Evolutionary conservation across 2,797 vertebrate species (phyloP).

Genomic region (Squalus acanthias): DNA sequence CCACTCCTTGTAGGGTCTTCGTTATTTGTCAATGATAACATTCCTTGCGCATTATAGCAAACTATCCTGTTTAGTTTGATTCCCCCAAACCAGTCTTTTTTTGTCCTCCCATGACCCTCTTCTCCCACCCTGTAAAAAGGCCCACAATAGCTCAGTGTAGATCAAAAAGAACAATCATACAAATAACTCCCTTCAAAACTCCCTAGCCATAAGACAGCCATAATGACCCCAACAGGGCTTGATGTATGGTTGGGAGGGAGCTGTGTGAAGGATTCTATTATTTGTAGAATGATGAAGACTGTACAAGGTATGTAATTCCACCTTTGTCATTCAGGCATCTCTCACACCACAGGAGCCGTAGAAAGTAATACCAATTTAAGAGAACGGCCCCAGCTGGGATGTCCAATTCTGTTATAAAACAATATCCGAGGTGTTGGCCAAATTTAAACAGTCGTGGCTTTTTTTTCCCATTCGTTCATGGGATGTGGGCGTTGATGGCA

Average conservation of each 20-base stretch:
- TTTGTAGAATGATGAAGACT: background rate
- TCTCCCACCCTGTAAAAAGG: background rate
- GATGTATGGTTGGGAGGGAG: background rate
- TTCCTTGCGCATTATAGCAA: background rate
- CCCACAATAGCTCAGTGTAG: background rate
- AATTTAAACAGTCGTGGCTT: background rate
- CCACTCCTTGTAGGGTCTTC: background rate
- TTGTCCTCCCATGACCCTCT: background rate
- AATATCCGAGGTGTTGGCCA: no score
- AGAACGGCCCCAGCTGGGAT: background rate
- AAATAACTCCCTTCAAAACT: background rate
- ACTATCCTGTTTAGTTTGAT: background rate
- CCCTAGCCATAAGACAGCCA: background rate
- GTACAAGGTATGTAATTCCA: background rate
- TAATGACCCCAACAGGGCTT: background rate
- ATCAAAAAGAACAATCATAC: background rate
- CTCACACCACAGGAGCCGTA: background rate
- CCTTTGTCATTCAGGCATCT: background rate
- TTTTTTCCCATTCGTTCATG: no score
- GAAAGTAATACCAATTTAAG: background rate
- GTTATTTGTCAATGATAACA: background rate
- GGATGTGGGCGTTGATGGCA: no score
- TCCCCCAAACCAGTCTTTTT: background rate
- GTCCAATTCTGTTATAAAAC: background rate
- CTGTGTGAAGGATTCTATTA: background rate